Evolutionary conservation across 1,140 invertebrate genomes (phyloP).

Genomic region (Triops longicaudatus): DNA sequence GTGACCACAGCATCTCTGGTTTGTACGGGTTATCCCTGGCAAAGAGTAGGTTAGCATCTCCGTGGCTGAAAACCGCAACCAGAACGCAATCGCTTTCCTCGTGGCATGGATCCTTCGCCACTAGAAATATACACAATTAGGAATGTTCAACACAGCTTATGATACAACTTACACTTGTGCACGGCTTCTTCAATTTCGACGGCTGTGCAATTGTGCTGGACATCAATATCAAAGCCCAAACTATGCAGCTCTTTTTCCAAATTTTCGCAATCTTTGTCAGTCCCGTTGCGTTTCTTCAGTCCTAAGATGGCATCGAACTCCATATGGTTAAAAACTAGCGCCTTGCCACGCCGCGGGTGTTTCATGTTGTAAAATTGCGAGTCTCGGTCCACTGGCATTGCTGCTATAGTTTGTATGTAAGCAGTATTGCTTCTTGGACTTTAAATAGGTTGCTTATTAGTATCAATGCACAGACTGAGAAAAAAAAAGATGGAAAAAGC

Average conservation of each 20-base stretch:
- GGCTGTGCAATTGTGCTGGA: constrained; percentile 51
- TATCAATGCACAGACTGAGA: too few relatives aligned
- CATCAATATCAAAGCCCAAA: constrained; percentile 67
- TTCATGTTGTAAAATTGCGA: constrained; percentile 45
- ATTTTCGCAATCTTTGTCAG: constrained; percentile 47
- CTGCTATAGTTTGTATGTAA: background rate
- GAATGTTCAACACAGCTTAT: constrained; percentile 26
- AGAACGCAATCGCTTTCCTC: constrained; percentile 66
- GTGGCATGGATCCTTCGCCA: constrained; percentile 62
- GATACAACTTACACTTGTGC: constrained; percentile 22
- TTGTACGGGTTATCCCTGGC: constrained; percentile 78
- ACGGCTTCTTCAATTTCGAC: constrained; percentile 57
- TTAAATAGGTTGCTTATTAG: background rate
- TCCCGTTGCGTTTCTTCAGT: constrained; percentile 41
- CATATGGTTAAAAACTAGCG: constrained; percentile 49
- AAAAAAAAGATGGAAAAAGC: background rate
- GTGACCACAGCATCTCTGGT: constrained; percentile 67
- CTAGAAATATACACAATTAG: constrained; percentile 34
- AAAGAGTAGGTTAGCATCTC: constrained; percentile 76
- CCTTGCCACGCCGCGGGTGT: constrained; percentile 43
- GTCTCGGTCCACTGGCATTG: constrained; percentile 35
- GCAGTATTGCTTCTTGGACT: background rate
- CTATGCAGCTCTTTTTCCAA: constrained; percentile 52
- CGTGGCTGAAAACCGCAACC: constrained; percentile 77
- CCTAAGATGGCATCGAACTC: constrained; percentile 38